Conservation (phyloP, 2,797 vertebrate species). For the Paedocypris micromegethes region DNA sequence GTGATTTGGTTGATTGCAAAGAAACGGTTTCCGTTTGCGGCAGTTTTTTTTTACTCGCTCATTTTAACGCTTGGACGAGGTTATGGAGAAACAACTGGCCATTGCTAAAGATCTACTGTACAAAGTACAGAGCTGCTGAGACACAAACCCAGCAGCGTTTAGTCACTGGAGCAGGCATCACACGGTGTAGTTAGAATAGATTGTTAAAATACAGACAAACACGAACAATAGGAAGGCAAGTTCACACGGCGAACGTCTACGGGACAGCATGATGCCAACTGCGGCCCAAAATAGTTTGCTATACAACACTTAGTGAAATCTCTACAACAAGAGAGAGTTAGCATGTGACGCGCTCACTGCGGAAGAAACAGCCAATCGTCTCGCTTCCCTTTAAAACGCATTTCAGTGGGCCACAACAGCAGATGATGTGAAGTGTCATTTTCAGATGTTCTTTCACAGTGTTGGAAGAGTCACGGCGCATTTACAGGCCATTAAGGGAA, state of each 20-base stretch:
- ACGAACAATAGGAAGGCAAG: constrained; percentile 67
- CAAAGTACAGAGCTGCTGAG: constrained; percentile 66
- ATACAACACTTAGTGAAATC: constrained; percentile 50
- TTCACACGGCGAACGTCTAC: constrained; percentile 59
- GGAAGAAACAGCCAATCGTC: no score
- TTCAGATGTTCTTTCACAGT: constrained; percentile 27
- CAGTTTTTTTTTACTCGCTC: constrained; percentile 52
- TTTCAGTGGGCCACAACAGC: no score
- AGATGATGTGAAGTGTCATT: background rate
- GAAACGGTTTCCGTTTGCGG: constrained; percentile 61
- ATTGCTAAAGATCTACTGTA: constrained; percentile 73
- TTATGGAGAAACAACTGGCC: constrained; percentile 74
- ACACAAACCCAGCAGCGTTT: constrained; percentile 67
- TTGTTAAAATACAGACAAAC: constrained; percentile 59
- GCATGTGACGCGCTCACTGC: constrained; percentile 31
- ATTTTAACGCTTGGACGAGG: constrained; percentile 53
- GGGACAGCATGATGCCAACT: constrained; percentile 56
- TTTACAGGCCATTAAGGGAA: background rate
- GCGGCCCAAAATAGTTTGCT: constrained; percentile 48
- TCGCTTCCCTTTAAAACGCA: no score
- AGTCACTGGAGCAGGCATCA: constrained; percentile 75
- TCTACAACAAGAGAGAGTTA: constrained; percentile 42
- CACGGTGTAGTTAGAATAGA: constrained; percentile 65
- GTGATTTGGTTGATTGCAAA: constrained; percentile 79
- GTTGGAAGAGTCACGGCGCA: background rate